Evolutionary conservation across 2,888 invertebrate species (phyloP).

Genomic region (Drosophila ezoana): DNA sequence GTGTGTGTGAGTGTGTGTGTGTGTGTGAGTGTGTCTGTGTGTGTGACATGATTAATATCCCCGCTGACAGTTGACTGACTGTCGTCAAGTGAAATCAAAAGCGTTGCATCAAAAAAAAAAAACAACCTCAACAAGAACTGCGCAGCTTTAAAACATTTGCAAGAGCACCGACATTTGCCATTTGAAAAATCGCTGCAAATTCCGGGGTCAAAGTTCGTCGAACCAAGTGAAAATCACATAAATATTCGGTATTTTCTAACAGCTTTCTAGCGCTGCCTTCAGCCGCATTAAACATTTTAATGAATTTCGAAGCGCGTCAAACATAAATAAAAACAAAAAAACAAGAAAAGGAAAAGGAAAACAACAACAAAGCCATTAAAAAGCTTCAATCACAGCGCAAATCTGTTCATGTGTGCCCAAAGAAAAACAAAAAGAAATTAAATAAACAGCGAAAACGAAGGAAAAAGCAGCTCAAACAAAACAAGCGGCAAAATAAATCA

Average conservation of each 20-base stretch:
- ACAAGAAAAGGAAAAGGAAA: constrained; percentile 22
- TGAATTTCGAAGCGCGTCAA: constrained; percentile 58
- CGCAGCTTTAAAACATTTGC: constrained; percentile 46
- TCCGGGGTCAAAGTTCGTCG: constrained; percentile 31
- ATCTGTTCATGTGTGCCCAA: constrained; percentile 34
- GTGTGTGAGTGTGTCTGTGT: constrained; percentile 42
- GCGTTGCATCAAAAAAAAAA: constrained; percentile 36
- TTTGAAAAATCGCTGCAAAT: background rate
- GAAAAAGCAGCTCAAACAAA: constrained; percentile 14
- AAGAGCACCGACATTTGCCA: background rate
- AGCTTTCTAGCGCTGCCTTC: constrained; percentile 2
- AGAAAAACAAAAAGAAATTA: constrained; percentile 27
- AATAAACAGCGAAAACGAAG: constrained; percentile 32
- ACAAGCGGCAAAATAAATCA: background rate
- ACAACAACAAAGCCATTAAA: constrained; percentile 48
- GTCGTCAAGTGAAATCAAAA: constrained; percentile 78
- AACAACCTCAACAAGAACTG: constrained; percentile 14
- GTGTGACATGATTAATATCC: constrained; percentile 82
- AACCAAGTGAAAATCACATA: background rate
- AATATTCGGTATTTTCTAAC: constrained; percentile 27
- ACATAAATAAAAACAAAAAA: constrained; percentile 43
- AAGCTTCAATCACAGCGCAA: constrained; percentile 51
- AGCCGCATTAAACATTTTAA: constrained; percentile 58
- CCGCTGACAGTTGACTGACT: constrained; percentile 82
- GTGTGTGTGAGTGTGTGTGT: constrained; percentile 12